phyloP scores from a whole-genome alignment of 1,140 invertebrate species.

The Drosophila novamexicana region DNA sequence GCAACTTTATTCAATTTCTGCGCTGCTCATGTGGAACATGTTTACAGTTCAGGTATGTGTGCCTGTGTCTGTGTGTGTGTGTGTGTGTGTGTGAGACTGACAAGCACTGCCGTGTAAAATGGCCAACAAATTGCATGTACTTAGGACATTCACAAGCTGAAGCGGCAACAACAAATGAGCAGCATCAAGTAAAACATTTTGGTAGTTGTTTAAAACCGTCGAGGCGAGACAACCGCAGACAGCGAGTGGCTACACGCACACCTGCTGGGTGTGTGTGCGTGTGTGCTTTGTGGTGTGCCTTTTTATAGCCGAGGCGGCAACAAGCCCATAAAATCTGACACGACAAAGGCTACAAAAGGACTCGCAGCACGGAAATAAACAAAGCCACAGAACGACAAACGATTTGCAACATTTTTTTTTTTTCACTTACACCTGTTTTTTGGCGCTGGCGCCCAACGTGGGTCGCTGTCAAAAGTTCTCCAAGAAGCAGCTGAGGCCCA shows the following conservation, averaged over 20 bases:
- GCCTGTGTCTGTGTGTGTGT: constrained; percentile 30
- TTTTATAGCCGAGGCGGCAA: constrained; percentile 49
- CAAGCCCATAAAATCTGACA: constrained; percentile 65
- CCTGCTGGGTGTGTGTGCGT: constrained; percentile 28
- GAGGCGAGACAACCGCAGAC: constrained; percentile 27
- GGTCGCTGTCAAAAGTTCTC: constrained; percentile 64
- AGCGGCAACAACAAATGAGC: constrained; percentile 62
- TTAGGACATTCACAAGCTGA: constrained; percentile 42
- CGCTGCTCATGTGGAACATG: constrained; percentile 57
- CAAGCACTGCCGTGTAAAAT: constrained; percentile 65
- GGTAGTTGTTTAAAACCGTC: constrained; percentile 67
- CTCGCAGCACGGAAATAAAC: constrained; percentile 62
- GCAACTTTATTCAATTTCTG: constrained; percentile 68
- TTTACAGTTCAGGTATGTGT: constrained; percentile 13
- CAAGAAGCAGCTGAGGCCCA: constrained; percentile 51
- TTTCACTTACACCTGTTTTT: neutral
- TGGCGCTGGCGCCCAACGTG: constrained; percentile 9
- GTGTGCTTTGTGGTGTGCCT: constrained; percentile 36
- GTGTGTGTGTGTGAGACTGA: constrained; percentile 31
- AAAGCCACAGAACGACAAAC: constrained; percentile 65
- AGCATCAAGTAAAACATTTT: constrained; percentile 69
- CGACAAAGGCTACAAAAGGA: constrained; percentile 24
- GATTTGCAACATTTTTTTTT: constrained; percentile 1
- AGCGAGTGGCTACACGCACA: neutral
- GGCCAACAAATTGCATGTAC: constrained; percentile 73